Evolutionary conservation across 1,140 invertebrate genomes (phyloP).

Genomic region (Telenomus remus): DNA sequence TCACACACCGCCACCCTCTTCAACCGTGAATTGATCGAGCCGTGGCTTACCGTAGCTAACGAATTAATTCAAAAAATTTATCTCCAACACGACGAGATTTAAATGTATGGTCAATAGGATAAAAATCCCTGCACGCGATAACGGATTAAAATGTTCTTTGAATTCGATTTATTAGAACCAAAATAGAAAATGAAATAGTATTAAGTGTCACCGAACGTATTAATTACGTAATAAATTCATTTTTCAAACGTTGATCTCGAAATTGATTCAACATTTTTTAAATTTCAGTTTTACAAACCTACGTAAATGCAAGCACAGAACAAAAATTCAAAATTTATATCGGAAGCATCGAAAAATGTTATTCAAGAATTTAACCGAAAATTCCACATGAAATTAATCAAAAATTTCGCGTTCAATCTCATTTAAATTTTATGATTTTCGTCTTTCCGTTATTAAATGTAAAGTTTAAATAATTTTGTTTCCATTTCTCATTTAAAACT

Average conservation of each 20-base stretch:
- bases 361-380: too few relatives aligned
- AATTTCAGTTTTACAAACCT: too few relatives aligned
- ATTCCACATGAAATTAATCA: too few relatives aligned
- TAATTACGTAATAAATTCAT: slow-evolving; percentile 21
- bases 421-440: too few relatives aligned
- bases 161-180: slow-evolving; percentile 47
- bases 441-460: too few relatives aligned
- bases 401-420: too few relatives aligned
- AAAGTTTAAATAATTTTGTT: too few relatives aligned
- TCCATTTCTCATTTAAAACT: too few relatives aligned
- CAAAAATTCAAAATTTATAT: too few relatives aligned
- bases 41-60: slow-evolving; percentile 33
- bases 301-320: too few relatives aligned
- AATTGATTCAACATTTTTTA: too few relatives aligned
- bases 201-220: slow-evolving; percentile 43
- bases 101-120: slow-evolving; percentile 41
- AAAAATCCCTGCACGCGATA: slow-evolving; percentile 48
- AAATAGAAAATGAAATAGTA: slow-evolving; percentile 47
- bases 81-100: slow-evolving; percentile 43
- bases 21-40: slow-evolving; percentile 36
- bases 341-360: too few relatives aligned
- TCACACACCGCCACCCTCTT: neutral
- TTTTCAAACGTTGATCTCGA: neutral
- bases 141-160: slow-evolving; percentile 53
- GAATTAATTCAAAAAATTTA: slow-evolving; percentile 58